Evolutionary conservation across 2,888 invertebrate species (phyloP), one percentile per base, ranked within the genome.

Genomic region (Heliconius charithonia): DNA sequence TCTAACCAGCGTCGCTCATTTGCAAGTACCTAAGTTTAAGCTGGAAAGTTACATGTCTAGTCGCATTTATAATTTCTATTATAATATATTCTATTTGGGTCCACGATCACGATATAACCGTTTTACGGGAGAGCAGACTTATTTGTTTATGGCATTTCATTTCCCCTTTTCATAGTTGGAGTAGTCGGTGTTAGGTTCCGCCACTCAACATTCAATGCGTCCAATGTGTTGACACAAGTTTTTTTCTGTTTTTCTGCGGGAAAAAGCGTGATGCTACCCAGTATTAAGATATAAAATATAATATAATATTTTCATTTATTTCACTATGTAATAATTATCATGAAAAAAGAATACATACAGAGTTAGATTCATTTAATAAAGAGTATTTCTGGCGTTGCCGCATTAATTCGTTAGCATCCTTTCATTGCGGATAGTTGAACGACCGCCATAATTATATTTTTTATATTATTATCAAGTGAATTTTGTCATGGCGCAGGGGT

Each of bases 351-450:
- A 12, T 27, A 73, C 29, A 59, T 41, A 27, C 9, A 74, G 25
- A 41, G 37, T 41, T 73, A 66, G 79, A 77, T 79, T 76, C 70
- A 70, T 70, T 80, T 25, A 77, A 76, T 79, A 79, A 63, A 74
- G 65, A 80, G 67, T 75, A 65, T 67, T 69, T 76, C 73, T 76
- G 79, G 59, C 69, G 37, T 72, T 76, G 73, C 80, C 74, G 79
- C 79, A 80, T 79, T 76, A 80, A 80, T 80, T 80, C 79, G 80
- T 75, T 80, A 80, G 79, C 65, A 62, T 79, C 65, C 79, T 79
- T 76, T 80, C 79, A 80, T 80, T 76, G 73, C 67, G 67, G 77
- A 78, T 78, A 66, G 77, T 78, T 78, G 66, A 78, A 73, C 62
- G 73, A 67, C 59, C 77, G 51, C 16, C 19, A n/a, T 56, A 67